These are phyloP conservation scores for Cryptoprocta ferox DNA, from an alignment of 2,797 vertebrate species.

Conservation along the genomic window DNA sequence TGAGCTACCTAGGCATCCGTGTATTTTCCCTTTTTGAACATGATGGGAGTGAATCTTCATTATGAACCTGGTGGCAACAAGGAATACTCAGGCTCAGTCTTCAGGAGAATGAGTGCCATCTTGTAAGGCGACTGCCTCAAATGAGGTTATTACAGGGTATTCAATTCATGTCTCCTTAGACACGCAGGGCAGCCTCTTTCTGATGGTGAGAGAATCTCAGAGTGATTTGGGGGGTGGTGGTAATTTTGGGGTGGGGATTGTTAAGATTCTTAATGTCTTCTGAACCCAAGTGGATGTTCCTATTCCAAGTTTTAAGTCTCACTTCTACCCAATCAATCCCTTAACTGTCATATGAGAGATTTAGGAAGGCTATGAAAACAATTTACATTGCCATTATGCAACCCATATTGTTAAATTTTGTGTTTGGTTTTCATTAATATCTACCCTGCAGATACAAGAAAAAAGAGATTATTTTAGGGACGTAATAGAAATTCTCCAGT, in stretches of 20 bases:
- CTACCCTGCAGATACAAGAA: not conserved
- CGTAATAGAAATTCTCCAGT: not conserved
- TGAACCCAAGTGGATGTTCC: not conserved
- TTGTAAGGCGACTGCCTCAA: not conserved
- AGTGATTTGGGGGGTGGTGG: not conserved
- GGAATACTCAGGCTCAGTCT: not conserved
- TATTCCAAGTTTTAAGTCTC: not conserved
- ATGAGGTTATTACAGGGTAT: not conserved
- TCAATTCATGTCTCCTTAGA: not conserved
- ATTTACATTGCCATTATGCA: not conserved
- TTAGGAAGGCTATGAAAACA: not conserved
- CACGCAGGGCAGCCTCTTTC: not conserved
- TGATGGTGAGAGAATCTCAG: not conserved
- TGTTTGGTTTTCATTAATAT: not conserved
- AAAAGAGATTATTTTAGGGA: not conserved
- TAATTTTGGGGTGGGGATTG: not conserved
- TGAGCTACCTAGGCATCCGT: not conserved
- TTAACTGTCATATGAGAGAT: slow-evolving; percentile 5
- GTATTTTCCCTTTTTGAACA: not conserved
- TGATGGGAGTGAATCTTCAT: not conserved
- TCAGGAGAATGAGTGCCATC: not conserved
- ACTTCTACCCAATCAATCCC: not conserved
- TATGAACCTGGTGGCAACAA: not conserved
- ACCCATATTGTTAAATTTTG: not conserved
- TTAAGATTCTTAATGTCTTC: slow-evolving; percentile 1